Evolutionary conservation across 2,113 vertebrate genomes (phyloP).

Genomic region (Bucco capensis): DNA sequence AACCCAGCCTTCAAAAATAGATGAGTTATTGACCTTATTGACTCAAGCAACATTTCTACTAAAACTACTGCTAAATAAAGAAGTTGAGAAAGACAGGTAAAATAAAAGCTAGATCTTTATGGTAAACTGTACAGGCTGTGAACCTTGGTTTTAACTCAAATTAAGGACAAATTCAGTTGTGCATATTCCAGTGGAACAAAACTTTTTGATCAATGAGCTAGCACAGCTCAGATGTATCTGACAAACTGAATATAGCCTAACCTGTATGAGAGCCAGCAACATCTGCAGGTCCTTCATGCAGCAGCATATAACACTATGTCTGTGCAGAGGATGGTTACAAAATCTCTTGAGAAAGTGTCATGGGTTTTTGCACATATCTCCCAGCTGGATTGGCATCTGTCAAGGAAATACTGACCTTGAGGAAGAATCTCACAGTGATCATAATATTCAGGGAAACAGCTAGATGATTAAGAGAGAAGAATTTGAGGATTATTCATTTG

Average conservation of each 20-base stretch:
- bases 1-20: neutral
- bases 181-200: neutral
- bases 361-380: neutral
- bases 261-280: neutral
- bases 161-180: neutral
- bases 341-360: neutral
- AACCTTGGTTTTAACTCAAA: neutral
- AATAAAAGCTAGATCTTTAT: neutral
- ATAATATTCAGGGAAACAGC: neutral
- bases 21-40: neutral
- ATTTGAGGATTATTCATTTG: neutral
- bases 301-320: rapidly evolving
- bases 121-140: neutral
- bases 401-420: neutral
- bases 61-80: neutral
- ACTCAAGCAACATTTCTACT: neutral
- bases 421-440: neutral
- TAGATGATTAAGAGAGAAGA: neutral
- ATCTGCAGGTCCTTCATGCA: neutral
- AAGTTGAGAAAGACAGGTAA: neutral
- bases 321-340: neutral
- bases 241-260: neutral
- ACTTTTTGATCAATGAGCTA: neutral
- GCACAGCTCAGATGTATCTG: neutral
- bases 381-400: neutral